These are phyloP conservation scores for Chlamydotis undulata DNA, from an alignment of 2,113 vertebrate species.

Conservation along the genomic window DNA sequence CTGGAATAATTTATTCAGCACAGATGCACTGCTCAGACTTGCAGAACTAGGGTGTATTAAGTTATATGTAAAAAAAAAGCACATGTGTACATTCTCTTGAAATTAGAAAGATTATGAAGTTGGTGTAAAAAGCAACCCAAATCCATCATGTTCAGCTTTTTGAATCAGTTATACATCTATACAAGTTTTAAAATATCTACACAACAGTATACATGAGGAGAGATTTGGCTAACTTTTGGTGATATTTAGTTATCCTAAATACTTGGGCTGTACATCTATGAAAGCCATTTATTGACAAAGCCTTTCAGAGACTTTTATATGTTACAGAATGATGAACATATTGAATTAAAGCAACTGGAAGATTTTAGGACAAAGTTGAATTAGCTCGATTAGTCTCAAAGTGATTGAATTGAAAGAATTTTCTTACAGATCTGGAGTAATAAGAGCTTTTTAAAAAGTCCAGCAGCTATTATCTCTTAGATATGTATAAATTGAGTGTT, in stretches of 20 bases:
- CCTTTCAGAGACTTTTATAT: background rate
- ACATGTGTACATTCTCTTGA: background rate
- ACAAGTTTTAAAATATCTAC: background rate
- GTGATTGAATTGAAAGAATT: slow-evolving; percentile 4
- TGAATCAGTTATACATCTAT: background rate
- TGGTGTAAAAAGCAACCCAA: background rate
- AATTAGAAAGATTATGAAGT: background rate
- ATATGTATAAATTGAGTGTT: background rate
- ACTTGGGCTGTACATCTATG: background rate
- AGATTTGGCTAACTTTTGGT: background rate
- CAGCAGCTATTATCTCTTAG: background rate
- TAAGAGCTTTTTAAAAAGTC: background rate
- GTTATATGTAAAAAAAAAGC: background rate
- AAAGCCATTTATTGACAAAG: background rate
- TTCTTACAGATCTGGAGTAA: background rate
- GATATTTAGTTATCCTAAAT: background rate
- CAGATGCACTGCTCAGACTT: background rate
- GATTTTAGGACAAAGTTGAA: slow-evolving; percentile 13
- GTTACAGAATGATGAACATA: background rate
- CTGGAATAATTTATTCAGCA: background rate
- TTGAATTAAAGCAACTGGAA: slow-evolving; percentile 23
- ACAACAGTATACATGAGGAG: background rate
- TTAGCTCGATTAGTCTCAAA: slow-evolving; percentile 14
- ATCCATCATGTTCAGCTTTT: background rate
- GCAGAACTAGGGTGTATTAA: background rate